Conservation (phyloP, 2,797 vertebrate genomes). For the Dendrocincla fuliginosa region DNA sequence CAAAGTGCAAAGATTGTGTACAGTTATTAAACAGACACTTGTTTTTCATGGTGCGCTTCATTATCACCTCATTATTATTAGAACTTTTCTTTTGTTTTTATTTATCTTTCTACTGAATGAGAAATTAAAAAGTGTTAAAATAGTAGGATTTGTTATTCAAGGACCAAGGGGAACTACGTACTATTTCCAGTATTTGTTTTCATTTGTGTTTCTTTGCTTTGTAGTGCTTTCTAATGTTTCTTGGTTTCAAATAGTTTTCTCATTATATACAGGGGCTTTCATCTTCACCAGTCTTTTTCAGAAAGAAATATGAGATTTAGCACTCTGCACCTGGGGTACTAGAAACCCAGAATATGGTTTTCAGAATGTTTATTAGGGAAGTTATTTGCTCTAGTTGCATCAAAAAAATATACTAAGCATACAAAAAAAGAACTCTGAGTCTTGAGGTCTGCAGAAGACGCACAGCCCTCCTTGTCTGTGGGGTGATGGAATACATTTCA, state of each 20-base stretch:
- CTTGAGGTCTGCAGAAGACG: not conserved
- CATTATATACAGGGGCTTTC: not conserved
- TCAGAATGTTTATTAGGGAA: not conserved
- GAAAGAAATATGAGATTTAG: not conserved
- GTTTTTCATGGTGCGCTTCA: not conserved
- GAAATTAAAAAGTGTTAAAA: not conserved
- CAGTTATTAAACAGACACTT: not conserved
- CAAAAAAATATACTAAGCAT: not conserved
- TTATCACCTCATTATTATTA: not conserved
- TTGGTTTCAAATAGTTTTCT: not conserved
- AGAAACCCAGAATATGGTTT: not conserved
- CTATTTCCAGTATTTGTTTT: not conserved
- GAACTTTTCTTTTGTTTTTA: not conserved
- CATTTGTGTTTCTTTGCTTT: not conserved
- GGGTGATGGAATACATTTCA: not conserved
- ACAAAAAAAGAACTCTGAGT: not conserved
- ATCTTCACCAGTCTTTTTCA: not conserved
- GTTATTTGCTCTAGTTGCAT: not conserved
- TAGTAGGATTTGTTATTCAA: not conserved
- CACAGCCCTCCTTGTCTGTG: not conserved
- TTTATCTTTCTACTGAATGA: not conserved
- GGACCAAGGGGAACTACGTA: not conserved
- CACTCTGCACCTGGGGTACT: not conserved
- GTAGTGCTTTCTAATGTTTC: not conserved
- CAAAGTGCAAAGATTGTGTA: not conserved